Conservation (phyloP, 2,113 vertebrate species). For the Grallaria varia region DNA sequence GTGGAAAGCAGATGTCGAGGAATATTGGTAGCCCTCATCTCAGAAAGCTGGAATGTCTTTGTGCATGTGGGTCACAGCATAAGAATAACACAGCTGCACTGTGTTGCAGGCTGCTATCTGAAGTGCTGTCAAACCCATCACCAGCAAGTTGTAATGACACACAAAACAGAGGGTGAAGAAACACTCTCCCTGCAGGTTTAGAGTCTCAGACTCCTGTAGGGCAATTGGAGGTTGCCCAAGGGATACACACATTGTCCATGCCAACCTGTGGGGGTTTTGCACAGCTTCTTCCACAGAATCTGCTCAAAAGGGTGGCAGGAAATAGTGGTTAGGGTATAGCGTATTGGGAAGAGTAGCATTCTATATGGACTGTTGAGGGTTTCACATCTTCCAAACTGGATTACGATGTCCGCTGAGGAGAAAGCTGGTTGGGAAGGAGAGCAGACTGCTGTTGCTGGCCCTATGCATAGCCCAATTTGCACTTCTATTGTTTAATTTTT, state of each 20-base stretch:
- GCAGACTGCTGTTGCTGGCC: background rate
- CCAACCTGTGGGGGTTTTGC: background rate
- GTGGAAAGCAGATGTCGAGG: background rate
- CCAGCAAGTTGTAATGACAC: background rate
- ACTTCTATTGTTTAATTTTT: background rate
- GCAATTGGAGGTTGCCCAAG: background rate
- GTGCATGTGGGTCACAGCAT: background rate
- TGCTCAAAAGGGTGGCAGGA: background rate
- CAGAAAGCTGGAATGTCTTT: background rate
- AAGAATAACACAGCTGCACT: background rate
- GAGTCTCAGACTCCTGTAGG: background rate
- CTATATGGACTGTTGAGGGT: background rate
- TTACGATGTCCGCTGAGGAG: background rate
- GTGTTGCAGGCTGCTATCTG: background rate
- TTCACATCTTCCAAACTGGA: background rate
- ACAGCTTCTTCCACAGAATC: background rate
- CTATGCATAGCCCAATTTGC: background rate
- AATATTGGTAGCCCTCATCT: background rate
- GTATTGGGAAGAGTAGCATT: background rate
- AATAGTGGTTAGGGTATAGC: background rate
- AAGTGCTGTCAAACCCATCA: background rate
- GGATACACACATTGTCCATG: background rate
- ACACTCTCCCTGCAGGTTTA: background rate
- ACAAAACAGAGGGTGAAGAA: background rate
- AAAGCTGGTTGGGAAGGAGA: background rate